Percentiles rank a stretch among this genome's conserved stretches.
Evolutionary conservation across 35 echinoderm and acorn worm genomes (phyloP).

Genomic region (Patiria miniata): DNA sequence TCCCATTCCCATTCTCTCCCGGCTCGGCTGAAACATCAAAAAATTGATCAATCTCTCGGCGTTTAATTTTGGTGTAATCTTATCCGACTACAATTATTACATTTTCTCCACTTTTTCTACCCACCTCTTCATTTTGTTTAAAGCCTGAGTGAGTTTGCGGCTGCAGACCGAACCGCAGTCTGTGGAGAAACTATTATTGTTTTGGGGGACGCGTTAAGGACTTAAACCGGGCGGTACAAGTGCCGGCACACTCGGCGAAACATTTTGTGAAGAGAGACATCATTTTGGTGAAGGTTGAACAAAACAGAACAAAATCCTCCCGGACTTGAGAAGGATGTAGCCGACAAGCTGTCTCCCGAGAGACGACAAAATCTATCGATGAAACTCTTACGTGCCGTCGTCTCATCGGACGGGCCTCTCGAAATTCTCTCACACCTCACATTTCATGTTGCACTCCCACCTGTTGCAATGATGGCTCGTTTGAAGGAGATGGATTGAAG

Average conservation of each 20-base stretch:
- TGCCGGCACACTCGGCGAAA: background rate
- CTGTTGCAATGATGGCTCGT: too few species aligned
- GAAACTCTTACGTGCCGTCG: too few species aligned
- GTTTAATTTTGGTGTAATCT: conserved; percentile 29
- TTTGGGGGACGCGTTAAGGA: background rate
- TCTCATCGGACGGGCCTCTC: too few species aligned
- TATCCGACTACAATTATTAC: conserved; percentile 29
- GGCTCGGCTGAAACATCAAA: conserved; percentile 27
- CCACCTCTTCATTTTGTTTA: too few species aligned
- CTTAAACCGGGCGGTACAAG: background rate
- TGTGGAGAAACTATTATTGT: conserved; percentile 6
- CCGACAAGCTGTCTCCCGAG: too few species aligned
- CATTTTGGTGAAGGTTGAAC: background rate
- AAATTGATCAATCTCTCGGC: conserved; percentile 25
- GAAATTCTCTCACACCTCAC: too few species aligned
- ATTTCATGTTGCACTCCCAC: too few species aligned
- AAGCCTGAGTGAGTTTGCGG: background rate
- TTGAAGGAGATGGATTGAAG: too few species aligned
- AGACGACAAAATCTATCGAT: too few species aligned
- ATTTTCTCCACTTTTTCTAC: background rate
- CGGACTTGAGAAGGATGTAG: too few species aligned
- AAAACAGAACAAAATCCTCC: too few species aligned
- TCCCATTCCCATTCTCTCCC: background rate
- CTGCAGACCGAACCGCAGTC: background rate
- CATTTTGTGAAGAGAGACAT: background rate